These are phyloP conservation scores for Apis dorsata DNA, from an alignment of 1,140 invertebrate species.

Conservation along the genomic window DNA sequence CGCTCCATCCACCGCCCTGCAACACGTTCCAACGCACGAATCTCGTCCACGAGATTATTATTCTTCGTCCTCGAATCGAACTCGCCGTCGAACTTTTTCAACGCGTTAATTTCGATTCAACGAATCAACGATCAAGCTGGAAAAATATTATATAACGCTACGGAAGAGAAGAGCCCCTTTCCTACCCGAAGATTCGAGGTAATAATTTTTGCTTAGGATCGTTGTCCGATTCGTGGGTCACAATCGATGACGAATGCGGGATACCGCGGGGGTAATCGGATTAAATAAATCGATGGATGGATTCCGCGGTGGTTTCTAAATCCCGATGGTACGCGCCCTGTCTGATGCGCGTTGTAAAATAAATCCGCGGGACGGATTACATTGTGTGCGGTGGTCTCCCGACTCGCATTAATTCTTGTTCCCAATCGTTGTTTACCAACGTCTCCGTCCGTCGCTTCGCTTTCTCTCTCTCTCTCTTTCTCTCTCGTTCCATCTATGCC, in stretches of 20 bases:
- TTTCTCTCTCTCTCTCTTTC: too few relatives aligned
- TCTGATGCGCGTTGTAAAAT: conserved; percentile 71
- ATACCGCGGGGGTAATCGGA: conserved; percentile 70
- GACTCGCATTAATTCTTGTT: conserved; percentile 62
- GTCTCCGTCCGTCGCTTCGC: background rate
- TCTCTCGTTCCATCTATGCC: background rate
- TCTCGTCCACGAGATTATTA: too few relatives aligned
- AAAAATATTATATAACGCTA: too few relatives aligned
- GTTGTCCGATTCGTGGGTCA: conserved; percentile 53
- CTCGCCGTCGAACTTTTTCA: too few relatives aligned
- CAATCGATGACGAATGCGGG: conserved; percentile 71
- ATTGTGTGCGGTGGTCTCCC: conserved; percentile 10
- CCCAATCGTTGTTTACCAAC: conserved; percentile 36
- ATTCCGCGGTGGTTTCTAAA: conserved; percentile 64
- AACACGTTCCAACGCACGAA: background rate
- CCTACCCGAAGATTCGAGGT: background rate
- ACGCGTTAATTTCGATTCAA: too few relatives aligned
- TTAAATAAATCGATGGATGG: conserved; percentile 76
- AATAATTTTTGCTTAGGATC: conserved; percentile 57
- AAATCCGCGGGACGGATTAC: conserved; percentile 71
- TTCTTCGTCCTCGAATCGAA: too few relatives aligned
- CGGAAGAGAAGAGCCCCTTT: too few relatives aligned
- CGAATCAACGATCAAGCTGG: too few relatives aligned
- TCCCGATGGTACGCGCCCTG: conserved; percentile 57
- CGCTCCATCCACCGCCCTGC: too few relatives aligned